Percentiles rank a stretch among this genome's conserved stretches.
Conservation (phyloP, 2,888 invertebrate genomes). For the Fragum sueziense region DNA sequence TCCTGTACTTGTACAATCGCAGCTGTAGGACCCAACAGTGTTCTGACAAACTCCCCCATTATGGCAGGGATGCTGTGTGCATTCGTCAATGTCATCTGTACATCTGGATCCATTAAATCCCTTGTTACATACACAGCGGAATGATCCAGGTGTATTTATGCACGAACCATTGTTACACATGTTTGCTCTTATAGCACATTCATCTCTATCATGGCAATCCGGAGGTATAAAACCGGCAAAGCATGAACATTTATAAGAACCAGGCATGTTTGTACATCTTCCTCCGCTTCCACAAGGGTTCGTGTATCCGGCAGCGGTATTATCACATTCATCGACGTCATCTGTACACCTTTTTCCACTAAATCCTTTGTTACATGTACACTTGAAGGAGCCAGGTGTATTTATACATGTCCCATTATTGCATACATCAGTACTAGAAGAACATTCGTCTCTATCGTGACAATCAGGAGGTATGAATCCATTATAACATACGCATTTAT, state of each 20-base stretch:
- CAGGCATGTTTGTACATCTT: not conserved
- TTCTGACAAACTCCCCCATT: not conserved
- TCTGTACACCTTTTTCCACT: conserved; percentile 26
- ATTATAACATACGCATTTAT: conserved; percentile 13
- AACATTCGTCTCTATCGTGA: conserved; percentile 33
- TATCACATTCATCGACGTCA: conserved; percentile 11
- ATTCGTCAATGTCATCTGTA: not conserved
- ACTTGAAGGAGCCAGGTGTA: conserved; percentile 34
- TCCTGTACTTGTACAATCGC: not conserved
- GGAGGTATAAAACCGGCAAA: not conserved
- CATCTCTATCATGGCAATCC: conserved; percentile 14
- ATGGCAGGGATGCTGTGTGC: not conserved
- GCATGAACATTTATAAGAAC: not conserved
- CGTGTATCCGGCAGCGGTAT: not conserved
- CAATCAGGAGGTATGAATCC: conserved; percentile 32
- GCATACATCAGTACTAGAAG: not conserved
- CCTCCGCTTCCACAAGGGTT: not conserved
- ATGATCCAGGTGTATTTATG: conserved; percentile 1
- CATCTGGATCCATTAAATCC: not conserved
- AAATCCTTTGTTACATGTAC: conserved; percentile 27
- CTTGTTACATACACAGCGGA: not conserved
- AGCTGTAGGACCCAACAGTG: not conserved
- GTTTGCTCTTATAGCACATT: not conserved
- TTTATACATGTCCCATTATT: conserved; percentile 34
- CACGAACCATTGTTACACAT: conserved; percentile 5